Evolutionary conservation across 2,113 vertebrate species (phyloP).

Genomic region (Eudorcas thomsonii): DNA sequence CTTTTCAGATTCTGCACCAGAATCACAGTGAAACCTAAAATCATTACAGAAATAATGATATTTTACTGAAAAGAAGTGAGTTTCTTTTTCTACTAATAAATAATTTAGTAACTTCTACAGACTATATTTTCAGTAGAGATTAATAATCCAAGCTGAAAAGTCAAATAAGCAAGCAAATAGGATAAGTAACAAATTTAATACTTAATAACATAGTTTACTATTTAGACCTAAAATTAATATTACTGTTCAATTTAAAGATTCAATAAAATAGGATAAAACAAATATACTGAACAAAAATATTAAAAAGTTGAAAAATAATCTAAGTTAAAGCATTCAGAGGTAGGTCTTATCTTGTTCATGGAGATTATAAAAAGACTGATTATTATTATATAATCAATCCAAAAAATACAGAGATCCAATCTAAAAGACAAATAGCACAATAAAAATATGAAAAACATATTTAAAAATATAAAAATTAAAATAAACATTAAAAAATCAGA

Average conservation of each 20-base stretch:
- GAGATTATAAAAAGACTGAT: not conserved
- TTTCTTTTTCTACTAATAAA: not conserved
- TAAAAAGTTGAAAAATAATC: not conserved
- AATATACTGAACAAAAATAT: not conserved
- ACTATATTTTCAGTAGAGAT: not conserved
- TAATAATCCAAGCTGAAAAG: not conserved
- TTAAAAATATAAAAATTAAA: not conserved
- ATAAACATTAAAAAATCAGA: not conserved
- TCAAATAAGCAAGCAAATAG: not conserved
- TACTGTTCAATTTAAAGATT: not conserved
- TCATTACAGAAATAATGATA: not conserved
- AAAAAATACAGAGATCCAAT: not conserved
- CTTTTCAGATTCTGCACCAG: not conserved
- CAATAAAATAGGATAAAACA: not conserved
- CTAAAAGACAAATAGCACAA: not conserved
- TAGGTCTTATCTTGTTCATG: not conserved
- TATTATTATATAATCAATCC: not conserved
- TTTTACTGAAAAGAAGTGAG: not conserved
- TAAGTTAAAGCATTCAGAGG: not conserved
- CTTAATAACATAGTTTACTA: not conserved
- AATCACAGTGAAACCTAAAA: not conserved
- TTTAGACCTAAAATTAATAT: not conserved
- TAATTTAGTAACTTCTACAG: not conserved
- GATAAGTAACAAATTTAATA: not conserved
- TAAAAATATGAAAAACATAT: not conserved